Evolutionary conservation across 35 echinoderm and acorn worm species (phyloP).

Genomic region (Nesometra sesokonis): DNA sequence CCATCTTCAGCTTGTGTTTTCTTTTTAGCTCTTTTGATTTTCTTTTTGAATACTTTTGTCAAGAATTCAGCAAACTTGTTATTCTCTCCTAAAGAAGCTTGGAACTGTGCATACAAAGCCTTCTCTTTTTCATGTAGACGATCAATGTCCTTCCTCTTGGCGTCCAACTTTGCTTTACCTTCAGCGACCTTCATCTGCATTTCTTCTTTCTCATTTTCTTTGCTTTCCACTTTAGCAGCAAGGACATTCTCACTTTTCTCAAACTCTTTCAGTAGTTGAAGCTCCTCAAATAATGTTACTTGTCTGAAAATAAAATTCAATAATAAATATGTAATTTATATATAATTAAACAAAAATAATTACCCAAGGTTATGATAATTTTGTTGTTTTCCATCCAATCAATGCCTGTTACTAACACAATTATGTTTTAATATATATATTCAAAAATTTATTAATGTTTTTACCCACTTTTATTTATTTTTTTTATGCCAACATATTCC

Average conservation of each 20-base stretch:
- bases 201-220: slow-evolving; percentile 77
- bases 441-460: no score
- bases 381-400: no score
- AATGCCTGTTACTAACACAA: no score
- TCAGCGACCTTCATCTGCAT: slow-evolving; percentile 75
- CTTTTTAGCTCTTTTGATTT: slow-evolving; percentile 96
- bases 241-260: slow-evolving; percentile 98
- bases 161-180: slow-evolving; percentile 64
- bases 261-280: slow-evolving; percentile 95
- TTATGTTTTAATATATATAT: no score
- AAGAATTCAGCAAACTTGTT: slow-evolving; percentile 98
- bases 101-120: slow-evolving; percentile 90
- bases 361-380: no score
- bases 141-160: slow-evolving; percentile 90
- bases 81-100: slow-evolving; percentile 91
- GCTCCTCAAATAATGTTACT: slow-evolving; percentile 87
- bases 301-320: slow-evolving; percentile 23
- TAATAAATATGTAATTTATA: no score
- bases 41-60: slow-evolving; percentile 97
- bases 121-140: slow-evolving; percentile 74
- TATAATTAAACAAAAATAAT: no score
- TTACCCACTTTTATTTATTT: no score
- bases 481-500: no score
- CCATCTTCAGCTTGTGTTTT: slow-evolving; percentile 84
- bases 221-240: slow-evolving; percentile 85